Percentiles rank a stretch among this genome's conserved stretches.
Conservation (phyloP, 2,797 vertebrate genomes). For the Eulemur rubriventer region DNA sequence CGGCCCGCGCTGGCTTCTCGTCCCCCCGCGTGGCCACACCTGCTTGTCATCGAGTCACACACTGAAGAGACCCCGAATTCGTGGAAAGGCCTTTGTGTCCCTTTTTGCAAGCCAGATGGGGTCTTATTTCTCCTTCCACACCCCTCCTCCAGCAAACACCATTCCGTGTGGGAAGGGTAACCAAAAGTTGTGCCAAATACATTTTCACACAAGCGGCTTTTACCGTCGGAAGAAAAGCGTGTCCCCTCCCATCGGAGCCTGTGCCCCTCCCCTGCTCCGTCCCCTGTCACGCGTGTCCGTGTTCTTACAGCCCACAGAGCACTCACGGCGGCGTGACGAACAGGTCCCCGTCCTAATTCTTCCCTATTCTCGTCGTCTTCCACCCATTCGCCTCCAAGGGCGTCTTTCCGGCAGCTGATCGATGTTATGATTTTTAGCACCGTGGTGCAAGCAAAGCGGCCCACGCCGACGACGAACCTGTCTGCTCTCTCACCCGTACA, state of each 20-base stretch:
- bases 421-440: constrained; percentile 32
- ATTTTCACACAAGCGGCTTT: not conserved
- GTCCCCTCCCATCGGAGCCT: not conserved
- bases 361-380: not conserved
- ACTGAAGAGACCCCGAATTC: not conserved
- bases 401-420: constrained; percentile 21
- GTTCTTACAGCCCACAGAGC: not conserved
- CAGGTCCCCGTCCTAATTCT: not conserved
- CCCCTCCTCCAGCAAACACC: not conserved
- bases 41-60: not conserved
- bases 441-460: not conserved
- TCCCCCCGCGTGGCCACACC: not conserved
- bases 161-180: not conserved
- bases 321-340: not conserved
- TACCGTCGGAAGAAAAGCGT: not conserved
- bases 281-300: not conserved
- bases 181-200: not conserved
- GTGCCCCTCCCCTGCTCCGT: not conserved
- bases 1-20: not conserved
- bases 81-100: not conserved
- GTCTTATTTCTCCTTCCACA: not conserved
- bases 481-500: not conserved
- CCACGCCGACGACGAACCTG: not conserved
- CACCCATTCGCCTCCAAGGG: not conserved
- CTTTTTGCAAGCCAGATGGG: not conserved